A percentile compares a stretch with the other conserved stretches of the same genome.
These are phyloP conservation scores for Florisuga fusca DNA, from an alignment of 2,797 vertebrate genomes.

Conservation along the genomic window DNA sequence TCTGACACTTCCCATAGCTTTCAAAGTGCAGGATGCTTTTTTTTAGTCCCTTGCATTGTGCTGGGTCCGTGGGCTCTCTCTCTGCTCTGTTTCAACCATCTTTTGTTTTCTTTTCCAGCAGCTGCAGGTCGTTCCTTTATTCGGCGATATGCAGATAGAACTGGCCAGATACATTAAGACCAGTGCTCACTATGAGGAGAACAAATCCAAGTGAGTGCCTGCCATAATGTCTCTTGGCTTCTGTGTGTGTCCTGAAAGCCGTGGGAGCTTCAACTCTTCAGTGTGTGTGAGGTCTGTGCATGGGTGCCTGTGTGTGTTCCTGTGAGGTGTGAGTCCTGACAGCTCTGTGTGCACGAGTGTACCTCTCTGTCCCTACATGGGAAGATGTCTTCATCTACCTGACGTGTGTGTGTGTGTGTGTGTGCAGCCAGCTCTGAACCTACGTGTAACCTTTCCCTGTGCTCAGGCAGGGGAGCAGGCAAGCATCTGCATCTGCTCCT, in stretches of 20 bases:
- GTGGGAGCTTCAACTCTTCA: not conserved
- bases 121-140: slow-evolving; percentile 91
- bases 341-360: slow-evolving; percentile 19
- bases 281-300: slow-evolving; percentile 2
- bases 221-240: slow-evolving; percentile 87
- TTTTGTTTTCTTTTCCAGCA: slow-evolving; percentile 84
- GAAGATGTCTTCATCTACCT: not conserved
- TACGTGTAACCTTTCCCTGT: rapidly evolving
- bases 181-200: slow-evolving; percentile 94
- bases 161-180: slow-evolving; percentile 93
- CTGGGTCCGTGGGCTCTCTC: not conserved
- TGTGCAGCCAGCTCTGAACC: not conserved
- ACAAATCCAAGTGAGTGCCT: slow-evolving; percentile 93
- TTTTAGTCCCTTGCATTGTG: not conserved
- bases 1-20: not conserved
- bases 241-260: slow-evolving; percentile 72
- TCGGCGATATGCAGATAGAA: slow-evolving; percentile 94
- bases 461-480: not conserved
- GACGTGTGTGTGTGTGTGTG: not conserved
- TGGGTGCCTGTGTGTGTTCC: slow-evolving; percentile 16
- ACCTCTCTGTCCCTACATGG: slow-evolving; percentile 33
- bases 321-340: slow-evolving; percentile 21
- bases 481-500: not conserved
- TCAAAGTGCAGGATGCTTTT: not conserved
- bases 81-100: slow-evolving; percentile 58